Conservation (phyloP, 2,888 invertebrate genomes). For the Hypercompe scribonia region DNA sequence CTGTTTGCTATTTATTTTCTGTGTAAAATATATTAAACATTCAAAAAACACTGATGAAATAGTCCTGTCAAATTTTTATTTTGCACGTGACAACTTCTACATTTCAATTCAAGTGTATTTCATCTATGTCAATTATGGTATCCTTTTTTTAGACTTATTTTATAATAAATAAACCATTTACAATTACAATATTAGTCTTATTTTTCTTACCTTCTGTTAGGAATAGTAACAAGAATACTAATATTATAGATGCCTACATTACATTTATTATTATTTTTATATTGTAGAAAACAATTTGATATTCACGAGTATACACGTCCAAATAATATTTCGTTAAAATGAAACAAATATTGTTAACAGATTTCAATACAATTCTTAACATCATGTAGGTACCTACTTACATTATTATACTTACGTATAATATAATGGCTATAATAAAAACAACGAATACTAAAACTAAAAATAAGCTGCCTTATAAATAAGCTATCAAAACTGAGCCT, state of each 20-base stretch:
- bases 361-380: background rate
- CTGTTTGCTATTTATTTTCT: background rate
- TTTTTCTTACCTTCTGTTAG: background rate
- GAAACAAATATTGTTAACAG: background rate
- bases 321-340: background rate
- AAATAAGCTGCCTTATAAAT: conserved; percentile 10
- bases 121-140: background rate
- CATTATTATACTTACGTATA: background rate
- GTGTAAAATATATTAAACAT: background rate
- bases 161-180: background rate
- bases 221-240: background rate
- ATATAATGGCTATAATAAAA: background rate
- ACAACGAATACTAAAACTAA: conserved; percentile 6
- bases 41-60: background rate
- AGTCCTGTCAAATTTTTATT: background rate
- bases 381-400: background rate
- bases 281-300: background rate
- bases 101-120: background rate
- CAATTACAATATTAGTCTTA: background rate
- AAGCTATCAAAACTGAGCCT: conserved; percentile 12
- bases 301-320: background rate
- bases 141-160: background rate
- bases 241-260: background rate
- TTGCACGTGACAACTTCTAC: background rate
- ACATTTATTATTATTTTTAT: background rate